A percentile compares a stretch with the other conserved stretches of the same genome.
These are phyloP conservation scores for Drepanosiphum platanoidis DNA, from an alignment of 2,888 invertebrate species.

Conservation along the genomic window DNA sequence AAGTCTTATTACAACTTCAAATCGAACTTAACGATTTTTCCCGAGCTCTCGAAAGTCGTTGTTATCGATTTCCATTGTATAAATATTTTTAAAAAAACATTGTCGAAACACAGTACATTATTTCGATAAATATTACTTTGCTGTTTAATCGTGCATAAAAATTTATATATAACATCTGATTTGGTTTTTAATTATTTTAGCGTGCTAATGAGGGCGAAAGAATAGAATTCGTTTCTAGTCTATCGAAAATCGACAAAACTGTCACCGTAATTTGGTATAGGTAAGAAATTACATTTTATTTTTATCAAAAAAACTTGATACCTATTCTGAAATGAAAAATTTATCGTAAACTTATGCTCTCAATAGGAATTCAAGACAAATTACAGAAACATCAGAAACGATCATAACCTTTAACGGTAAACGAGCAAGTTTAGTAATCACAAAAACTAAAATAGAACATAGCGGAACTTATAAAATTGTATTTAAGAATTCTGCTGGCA, in stretches of 20 bases:
- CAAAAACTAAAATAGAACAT: conserved; percentile 78
- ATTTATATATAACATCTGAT: neutral
- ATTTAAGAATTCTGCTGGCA: conserved; percentile 90
- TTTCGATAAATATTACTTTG: neutral
- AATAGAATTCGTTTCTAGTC: conserved; percentile 80
- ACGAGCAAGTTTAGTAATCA: conserved; percentile 81
- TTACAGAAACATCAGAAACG: conserved; percentile 74
- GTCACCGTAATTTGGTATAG: conserved; percentile 88
- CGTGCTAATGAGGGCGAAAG: conserved; percentile 78
- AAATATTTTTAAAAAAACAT: neutral
- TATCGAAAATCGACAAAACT: conserved; percentile 81
- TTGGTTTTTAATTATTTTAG: conserved; percentile 68
- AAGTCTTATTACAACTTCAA: neutral
- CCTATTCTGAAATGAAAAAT: neutral
- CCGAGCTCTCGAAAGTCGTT: neutral
- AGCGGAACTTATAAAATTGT: conserved; percentile 85
- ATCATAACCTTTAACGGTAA: conserved; percentile 86
- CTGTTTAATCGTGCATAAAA: neutral
- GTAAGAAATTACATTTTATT: conserved; percentile 68
- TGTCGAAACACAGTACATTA: neutral
- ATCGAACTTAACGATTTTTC: neutral
- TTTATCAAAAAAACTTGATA: neutral
- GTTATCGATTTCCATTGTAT: neutral
- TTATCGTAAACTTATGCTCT: conserved; percentile 10
- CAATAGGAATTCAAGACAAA: conserved; percentile 64